Percentiles rank a stretch among this genome's conserved stretches.
Evolutionary conservation across 2,113 vertebrate species (phyloP).

Genomic region (Okapia johnstoni): DNA sequence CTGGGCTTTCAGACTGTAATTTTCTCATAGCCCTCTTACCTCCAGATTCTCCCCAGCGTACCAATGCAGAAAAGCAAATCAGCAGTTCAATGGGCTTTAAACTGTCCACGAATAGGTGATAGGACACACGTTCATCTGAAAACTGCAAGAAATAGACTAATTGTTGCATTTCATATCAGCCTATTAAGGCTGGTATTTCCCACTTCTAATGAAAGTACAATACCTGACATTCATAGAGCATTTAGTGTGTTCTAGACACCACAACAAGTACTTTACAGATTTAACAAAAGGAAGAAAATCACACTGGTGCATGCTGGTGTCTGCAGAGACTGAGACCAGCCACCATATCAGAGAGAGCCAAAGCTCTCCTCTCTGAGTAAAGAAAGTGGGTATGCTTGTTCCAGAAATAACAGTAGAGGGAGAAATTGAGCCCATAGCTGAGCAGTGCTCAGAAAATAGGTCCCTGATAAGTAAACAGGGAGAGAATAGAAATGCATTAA

Average conservation of each 20-base stretch:
- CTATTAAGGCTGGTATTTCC: not conserved
- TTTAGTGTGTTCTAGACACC: not conserved
- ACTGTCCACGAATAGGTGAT: slow-evolving; percentile 91
- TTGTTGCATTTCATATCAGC: not conserved
- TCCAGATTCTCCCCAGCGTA: slow-evolving; percentile 81
- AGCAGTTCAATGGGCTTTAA: slow-evolving; percentile 87
- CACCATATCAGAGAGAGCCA: not conserved
- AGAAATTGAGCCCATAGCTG: not conserved
- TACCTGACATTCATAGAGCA: not conserved
- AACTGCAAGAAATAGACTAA: slow-evolving; percentile 74
- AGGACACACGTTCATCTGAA: slow-evolving; percentile 77
- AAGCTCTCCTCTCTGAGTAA: not conserved
- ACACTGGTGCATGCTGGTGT: not conserved
- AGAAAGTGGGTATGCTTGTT: not conserved
- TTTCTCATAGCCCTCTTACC: slow-evolving; percentile 77
- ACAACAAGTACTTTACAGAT: not conserved
- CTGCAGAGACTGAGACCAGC: not conserved
- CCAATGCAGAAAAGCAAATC: slow-evolving; percentile 90
- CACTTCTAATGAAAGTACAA: not conserved
- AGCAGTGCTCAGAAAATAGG: not conserved
- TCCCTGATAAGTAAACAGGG: not conserved
- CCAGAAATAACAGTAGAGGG: not conserved
- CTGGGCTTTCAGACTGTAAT: not conserved
- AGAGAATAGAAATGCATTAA: not conserved
- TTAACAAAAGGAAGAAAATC: not conserved